These are phyloP conservation scores for Drosophila dives DNA, from an alignment of 2,888 invertebrate genomes.

Conservation along the genomic window DNA sequence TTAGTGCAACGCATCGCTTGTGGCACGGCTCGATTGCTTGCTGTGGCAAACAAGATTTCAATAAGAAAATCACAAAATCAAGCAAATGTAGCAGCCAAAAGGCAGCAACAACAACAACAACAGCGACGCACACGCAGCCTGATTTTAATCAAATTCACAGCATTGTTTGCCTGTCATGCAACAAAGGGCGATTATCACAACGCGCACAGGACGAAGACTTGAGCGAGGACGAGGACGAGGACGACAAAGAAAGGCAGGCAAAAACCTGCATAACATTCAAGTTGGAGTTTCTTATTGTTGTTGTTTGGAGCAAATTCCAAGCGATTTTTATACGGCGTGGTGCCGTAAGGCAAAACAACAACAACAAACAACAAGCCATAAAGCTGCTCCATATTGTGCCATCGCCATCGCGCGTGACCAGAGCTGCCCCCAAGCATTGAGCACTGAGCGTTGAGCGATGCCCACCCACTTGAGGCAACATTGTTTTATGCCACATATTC, in stretches of 20 bases:
- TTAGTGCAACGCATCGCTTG: constrained; percentile 76
- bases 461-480: constrained; percentile 62
- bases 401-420: constrained; percentile 71
- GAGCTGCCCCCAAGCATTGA: constrained; percentile 53
- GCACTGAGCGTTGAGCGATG: constrained; percentile 10
- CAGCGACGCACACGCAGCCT: constrained; percentile 69
- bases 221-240: constrained; percentile 43
- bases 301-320: constrained; percentile 74
- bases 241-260: constrained; percentile 45
- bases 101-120: constrained; percentile 44
- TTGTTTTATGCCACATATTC: constrained; percentile 52
- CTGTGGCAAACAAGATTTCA: constrained; percentile 72
- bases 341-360: constrained; percentile 48
- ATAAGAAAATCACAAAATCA: constrained; percentile 63
- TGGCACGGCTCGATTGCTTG: constrained; percentile 57
- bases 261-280: constrained; percentile 48
- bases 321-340: constrained; percentile 74
- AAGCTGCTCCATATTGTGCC: constrained; percentile 70
- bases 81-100: constrained; percentile 59
- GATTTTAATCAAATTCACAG: constrained; percentile 83
- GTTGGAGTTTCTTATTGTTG: constrained; percentile 38
- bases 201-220: constrained; percentile 59
- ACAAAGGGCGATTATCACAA: constrained; percentile 75
- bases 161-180: constrained; percentile 82
- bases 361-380: constrained; percentile 50